Evolutionary conservation across 1,140 invertebrate species (phyloP).

Genomic region (Maniola jurtina): DNA sequence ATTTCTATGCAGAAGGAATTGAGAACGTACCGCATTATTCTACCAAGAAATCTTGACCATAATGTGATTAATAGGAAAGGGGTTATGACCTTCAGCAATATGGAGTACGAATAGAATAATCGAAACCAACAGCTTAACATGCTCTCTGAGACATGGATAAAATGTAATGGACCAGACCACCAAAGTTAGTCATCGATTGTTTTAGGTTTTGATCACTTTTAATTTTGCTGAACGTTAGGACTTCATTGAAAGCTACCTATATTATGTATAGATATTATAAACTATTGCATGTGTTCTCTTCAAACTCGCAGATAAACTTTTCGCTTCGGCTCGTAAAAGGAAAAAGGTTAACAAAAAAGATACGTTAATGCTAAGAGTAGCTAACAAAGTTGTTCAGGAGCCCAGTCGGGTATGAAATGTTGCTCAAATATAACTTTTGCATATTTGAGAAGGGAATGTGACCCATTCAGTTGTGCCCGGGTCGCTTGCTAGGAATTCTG

Average conservation of each 20-base stretch:
- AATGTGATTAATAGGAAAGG: too few species aligned
- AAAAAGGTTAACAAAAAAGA: conserved; percentile 20
- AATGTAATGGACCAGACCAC: too few species aligned
- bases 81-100: too few species aligned
- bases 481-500: conserved; percentile 56
- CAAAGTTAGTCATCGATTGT: too few species aligned
- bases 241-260: not conserved
- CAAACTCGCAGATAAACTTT: conserved; percentile 4
- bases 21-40: too few species aligned
- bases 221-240: not conserved
- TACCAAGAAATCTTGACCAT: too few species aligned
- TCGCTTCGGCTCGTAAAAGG: conserved; percentile 11
- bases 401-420: conserved; percentile 49
- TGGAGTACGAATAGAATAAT: too few species aligned
- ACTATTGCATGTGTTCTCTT: conserved; percentile 13
- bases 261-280: too few species aligned
- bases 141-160: too few species aligned
- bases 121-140: too few species aligned
- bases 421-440: conserved; percentile 63
- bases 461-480: conserved; percentile 50
- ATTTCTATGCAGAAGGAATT: too few species aligned
- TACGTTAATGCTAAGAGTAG: conserved; percentile 24
- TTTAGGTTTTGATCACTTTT: too few species aligned
- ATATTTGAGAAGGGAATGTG: conserved; percentile 61
- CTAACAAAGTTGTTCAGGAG: conserved; percentile 32